Conservation (phyloP, 37 sponge, comb jelly and placozoan genomes). For the Mnemiopsis leidyi region DNA sequence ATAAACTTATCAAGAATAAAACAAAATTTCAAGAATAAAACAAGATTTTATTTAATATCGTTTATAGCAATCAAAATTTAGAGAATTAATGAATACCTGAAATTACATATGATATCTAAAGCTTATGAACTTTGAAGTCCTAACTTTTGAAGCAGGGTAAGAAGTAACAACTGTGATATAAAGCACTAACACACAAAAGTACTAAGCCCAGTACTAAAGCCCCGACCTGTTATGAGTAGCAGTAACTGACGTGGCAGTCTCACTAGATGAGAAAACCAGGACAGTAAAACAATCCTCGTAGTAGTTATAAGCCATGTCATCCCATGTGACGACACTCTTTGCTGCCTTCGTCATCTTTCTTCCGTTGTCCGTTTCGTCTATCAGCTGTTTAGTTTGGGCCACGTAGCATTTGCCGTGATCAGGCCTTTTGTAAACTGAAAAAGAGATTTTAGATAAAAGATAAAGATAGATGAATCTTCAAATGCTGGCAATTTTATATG, state of each 20-base stretch:
- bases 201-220: neutral
- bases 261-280: neutral
- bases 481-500: too few species aligned
- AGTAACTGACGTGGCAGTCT: neutral
- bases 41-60: too few species aligned
- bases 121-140: too few species aligned
- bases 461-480: too few species aligned
- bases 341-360: neutral
- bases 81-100: too few species aligned
- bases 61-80: too few species aligned
- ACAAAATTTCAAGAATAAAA: too few species aligned
- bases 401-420: slow-evolving; percentile 35
- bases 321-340: slow-evolving; percentile 39
- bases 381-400: neutral
- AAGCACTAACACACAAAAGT: neutral
- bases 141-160: too few species aligned
- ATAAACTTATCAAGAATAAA: too few species aligned
- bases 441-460: too few species aligned
- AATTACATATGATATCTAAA: too few species aligned
- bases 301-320: slow-evolving; percentile 7
- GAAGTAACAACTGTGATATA: too few species aligned
- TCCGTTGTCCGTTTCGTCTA: neutral
- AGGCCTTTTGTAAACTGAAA: slow-evolving; percentile 37
- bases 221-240: slow-evolving; percentile 25
- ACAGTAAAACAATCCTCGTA: slow-evolving; percentile 45